Evolutionary conservation across 2,888 invertebrate genomes (phyloP), one percentile per base, ranked within the genome.

Genomic region (Thymelicus acteon): DNA sequence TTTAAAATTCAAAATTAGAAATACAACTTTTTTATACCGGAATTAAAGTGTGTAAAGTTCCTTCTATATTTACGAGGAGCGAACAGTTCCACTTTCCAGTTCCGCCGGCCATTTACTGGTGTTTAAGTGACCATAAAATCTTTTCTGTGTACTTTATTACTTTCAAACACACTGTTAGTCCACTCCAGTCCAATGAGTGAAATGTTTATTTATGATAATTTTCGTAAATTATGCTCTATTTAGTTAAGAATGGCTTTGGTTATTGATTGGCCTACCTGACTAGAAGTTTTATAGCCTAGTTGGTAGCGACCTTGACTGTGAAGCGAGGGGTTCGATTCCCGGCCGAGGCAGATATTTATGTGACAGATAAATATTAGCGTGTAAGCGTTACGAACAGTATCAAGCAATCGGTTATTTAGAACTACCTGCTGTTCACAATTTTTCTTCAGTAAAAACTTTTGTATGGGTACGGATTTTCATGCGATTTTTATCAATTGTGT

Each of bases 31-130:
- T 19, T 31, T 3, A 31, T 31, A 31, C 67, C 58, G 63, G 69
- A 70, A 70, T 39, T n/a, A 24, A 24, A 54, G 39, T 31, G 31
- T 31, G 44, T 70, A 52, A 19, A 58, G 44, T 39, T 68, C 62
- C 49, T 49, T 62, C 63, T 63, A 70, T 54, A 58, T 70, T 64
- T 60, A 64, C 64, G 64, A 70, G 62, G 57, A 69, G 63, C 63
- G 48, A 69, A 63, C 15, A 70, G 70, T 70, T 70, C 70, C 70
- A 70, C 70, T 70, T 64, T 64, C 70, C 63, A 64, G 49, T 60
- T 64, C 58, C 40, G 12, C 24, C 24, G 49, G 39, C 39, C 63
- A 13, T 47, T 69, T 62, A 62, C 44, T 15, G 19, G 40, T 70
- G 70, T 60, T 63, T 70, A 70, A 64, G 70, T 64, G 70, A 60